Conservation (phyloP, 37 sponge, comb jelly and placozoan species). For the Cliona cf. orientalis region DNA sequence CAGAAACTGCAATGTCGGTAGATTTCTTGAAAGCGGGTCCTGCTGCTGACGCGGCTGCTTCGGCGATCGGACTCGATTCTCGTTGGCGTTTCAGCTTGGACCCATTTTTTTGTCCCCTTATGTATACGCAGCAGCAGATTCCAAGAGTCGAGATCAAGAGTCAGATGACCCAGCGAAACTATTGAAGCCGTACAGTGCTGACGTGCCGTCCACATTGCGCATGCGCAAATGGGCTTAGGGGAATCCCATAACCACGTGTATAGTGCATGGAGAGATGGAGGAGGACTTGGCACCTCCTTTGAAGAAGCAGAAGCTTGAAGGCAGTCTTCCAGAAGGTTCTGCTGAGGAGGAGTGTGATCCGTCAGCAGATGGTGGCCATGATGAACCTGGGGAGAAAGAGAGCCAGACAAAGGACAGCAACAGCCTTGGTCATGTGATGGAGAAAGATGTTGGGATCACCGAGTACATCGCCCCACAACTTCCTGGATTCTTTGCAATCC, state of each 20-base stretch:
- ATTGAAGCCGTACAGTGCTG: too few species aligned
- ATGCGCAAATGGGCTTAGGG: too few species aligned
- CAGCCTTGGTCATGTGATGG: neutral
- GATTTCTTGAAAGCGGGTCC: too few species aligned
- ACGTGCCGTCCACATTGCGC: too few species aligned
- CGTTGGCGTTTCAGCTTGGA: too few species aligned
- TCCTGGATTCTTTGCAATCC: conserved; percentile 72
- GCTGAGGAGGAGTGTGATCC: neutral
- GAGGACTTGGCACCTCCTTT: neutral
- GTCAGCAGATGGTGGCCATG: neutral
- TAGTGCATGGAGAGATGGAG: neutral
- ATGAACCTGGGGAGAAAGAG: neutral
- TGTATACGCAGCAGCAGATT: too few species aligned
- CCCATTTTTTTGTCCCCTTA: too few species aligned
- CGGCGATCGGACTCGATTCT: too few species aligned
- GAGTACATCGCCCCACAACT: conserved; percentile 58
- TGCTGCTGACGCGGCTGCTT: too few species aligned
- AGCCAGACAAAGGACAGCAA: neutral
- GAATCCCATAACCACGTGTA: neutral
- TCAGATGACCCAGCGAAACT: too few species aligned
- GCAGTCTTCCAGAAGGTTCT: neutral
- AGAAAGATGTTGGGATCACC: conserved; percentile 83
- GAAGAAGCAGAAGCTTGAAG: neutral
- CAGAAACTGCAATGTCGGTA: too few species aligned
- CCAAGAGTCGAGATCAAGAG: too few species aligned